A percentile compares a stretch with the other conserved stretches of the same genome.
Evolutionary conservation across 2,113 vertebrate species (phyloP).

Genomic region (Mormoops blainvillei): DNA sequence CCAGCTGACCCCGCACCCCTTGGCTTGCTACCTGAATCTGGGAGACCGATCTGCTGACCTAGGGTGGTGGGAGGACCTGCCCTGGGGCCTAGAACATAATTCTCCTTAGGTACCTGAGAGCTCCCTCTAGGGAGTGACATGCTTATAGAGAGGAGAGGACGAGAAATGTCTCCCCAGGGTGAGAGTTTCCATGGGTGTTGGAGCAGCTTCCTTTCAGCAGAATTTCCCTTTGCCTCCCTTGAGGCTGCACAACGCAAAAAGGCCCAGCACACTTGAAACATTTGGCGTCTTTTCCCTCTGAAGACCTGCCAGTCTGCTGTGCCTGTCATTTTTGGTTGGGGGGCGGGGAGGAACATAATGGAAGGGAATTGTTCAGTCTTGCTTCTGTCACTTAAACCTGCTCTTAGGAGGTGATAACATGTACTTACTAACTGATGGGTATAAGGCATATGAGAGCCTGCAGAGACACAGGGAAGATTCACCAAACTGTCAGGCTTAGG

Average conservation of each 20-base stretch:
- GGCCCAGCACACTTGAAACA: neutral
- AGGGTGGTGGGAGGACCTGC: neutral
- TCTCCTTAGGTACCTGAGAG: neutral
- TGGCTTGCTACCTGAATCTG: slow-evolving; percentile 74
- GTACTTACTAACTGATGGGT: neutral
- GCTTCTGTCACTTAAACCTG: neutral
- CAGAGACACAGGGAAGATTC: neutral
- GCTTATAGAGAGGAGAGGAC: neutral
- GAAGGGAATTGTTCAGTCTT: neutral
- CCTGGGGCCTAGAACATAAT: neutral
- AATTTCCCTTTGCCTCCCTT: neutral
- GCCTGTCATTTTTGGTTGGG: neutral
- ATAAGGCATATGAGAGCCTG: neutral
- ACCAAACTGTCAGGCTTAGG: neutral
- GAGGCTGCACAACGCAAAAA: neutral
- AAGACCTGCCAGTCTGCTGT: neutral
- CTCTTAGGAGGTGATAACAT: too few relatives aligned
- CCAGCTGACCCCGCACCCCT: slow-evolving; percentile 68
- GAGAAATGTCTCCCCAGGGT: neutral
- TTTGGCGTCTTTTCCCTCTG: neutral
- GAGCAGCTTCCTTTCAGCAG: neutral
- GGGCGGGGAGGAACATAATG: neutral
- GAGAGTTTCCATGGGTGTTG: neutral
- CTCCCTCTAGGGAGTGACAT: too few relatives aligned
- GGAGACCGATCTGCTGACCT: slow-evolving; percentile 65